Evolutionary conservation across 2,113 vertebrate species (phyloP).

Genomic region (Trochalopteron elliotii): DNA sequence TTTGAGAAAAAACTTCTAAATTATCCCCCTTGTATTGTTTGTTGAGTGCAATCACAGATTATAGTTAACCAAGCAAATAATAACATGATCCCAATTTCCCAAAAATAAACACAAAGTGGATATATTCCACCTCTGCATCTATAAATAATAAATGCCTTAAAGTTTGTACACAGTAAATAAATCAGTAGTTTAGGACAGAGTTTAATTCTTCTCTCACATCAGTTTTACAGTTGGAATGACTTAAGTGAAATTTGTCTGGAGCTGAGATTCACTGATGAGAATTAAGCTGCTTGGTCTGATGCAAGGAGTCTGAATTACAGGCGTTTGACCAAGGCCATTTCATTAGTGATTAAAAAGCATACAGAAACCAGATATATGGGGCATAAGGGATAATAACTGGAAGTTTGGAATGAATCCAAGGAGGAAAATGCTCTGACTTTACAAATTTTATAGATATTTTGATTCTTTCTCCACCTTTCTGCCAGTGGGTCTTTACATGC

Average conservation of each 20-base stretch:
- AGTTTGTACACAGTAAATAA: background rate
- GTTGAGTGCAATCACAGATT: constrained; percentile 34
- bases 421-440: background rate
- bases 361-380: background rate
- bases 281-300: background rate
- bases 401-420: background rate
- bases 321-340: background rate
- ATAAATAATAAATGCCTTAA: background rate
- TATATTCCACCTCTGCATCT: background rate
- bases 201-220: background rate
- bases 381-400: background rate
- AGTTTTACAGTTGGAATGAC: background rate
- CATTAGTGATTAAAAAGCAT: constrained; percentile 8
- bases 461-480: background rate
- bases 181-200: background rate
- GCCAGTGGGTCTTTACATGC: background rate
- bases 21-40: background rate
- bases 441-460: background rate
- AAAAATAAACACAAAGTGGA: background rate
- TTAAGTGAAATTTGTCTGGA: constrained; percentile 12
- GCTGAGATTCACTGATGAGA: background rate
- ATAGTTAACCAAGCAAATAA: background rate
- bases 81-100: background rate
- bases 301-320: background rate
- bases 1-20: constrained; percentile 34